Percentiles rank a stretch among this genome's conserved stretches.
Conservation (phyloP, 2,888 invertebrate species). For the Catocala sponsa region DNA sequence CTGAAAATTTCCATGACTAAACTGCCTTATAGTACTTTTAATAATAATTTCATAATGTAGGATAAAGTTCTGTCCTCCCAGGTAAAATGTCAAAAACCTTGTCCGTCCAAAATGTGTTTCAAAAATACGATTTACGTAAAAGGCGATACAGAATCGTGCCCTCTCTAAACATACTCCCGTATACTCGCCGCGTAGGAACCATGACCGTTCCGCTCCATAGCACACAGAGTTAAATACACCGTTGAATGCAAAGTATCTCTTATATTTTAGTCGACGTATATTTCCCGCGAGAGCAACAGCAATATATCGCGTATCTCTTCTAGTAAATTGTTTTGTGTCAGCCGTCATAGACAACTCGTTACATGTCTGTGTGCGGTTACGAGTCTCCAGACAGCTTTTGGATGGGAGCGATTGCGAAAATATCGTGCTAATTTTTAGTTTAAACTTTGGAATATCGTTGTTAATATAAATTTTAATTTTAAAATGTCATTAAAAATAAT, state of each 20-base stretch:
- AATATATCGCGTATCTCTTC: constrained; percentile 34
- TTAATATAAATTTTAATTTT: neutral
- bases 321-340: constrained; percentile 50
- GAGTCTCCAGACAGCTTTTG: constrained; percentile 26
- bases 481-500: no score
- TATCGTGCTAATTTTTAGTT: constrained; percentile 6
- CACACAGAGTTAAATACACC: constrained; percentile 55
- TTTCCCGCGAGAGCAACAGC: constrained; percentile 44
- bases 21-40: no score
- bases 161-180: constrained; percentile 18
- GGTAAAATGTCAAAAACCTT: no score
- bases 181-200: constrained; percentile 33
- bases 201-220: constrained; percentile 45
- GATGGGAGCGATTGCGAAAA: constrained; percentile 4
- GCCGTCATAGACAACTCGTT: constrained; percentile 48
- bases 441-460: neutral
- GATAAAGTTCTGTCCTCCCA: no score
- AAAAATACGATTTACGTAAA: no score
- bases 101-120: no score
- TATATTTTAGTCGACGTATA: constrained; percentile 48
- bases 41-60: no score
- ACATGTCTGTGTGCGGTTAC: constrained; percentile 25
- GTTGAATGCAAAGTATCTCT: constrained; percentile 59
- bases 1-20: no score
- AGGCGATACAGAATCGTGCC: neutral